Evolutionary conservation across 2,888 invertebrate species (phyloP).

Genomic region (Smittia aterrima): DNA sequence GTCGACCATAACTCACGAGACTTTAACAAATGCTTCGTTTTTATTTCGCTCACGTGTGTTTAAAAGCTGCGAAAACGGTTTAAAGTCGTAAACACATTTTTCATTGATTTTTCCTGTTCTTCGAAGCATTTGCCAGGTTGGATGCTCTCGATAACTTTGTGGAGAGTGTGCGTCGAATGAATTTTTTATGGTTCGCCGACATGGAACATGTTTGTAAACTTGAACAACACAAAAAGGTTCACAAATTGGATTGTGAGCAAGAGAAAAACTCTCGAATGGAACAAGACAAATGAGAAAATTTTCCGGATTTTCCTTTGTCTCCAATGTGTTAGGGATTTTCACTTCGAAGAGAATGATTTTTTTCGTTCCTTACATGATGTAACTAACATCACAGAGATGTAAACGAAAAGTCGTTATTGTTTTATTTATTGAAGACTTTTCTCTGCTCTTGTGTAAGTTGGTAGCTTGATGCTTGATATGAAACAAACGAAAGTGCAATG

Average conservation of each 20-base stretch:
- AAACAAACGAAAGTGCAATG: background rate
- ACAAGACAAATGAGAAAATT: slow-evolving; percentile 13
- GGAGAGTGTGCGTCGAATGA: slow-evolving; percentile 24
- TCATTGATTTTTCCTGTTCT: slow-evolving; percentile 3
- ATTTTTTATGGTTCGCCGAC: slow-evolving; percentile 34
- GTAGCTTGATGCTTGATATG: too few species aligned
- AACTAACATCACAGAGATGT: too few species aligned
- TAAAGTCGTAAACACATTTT: slow-evolving; percentile 26
- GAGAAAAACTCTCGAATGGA: background rate
- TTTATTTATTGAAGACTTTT: too few species aligned
- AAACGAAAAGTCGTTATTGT: too few species aligned
- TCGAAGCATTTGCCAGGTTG: background rate
- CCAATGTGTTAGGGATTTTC: too few species aligned
- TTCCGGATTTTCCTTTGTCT: too few species aligned
- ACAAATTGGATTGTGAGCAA: slow-evolving; percentile 27
- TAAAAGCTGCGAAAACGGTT: slow-evolving; percentile 22
- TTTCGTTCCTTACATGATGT: too few species aligned
- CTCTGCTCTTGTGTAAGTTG: too few species aligned
- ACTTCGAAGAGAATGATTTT: too few species aligned
- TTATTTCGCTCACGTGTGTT: slow-evolving; percentile 10
- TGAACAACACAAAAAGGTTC: background rate
- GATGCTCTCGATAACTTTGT: background rate
- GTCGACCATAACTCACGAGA: background rate
- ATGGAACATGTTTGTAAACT: background rate
- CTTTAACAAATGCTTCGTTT: background rate